Base-by-base conservation (phyloP, 2,113 vertebrate species). In the Bubo blakistoni region DNA sequence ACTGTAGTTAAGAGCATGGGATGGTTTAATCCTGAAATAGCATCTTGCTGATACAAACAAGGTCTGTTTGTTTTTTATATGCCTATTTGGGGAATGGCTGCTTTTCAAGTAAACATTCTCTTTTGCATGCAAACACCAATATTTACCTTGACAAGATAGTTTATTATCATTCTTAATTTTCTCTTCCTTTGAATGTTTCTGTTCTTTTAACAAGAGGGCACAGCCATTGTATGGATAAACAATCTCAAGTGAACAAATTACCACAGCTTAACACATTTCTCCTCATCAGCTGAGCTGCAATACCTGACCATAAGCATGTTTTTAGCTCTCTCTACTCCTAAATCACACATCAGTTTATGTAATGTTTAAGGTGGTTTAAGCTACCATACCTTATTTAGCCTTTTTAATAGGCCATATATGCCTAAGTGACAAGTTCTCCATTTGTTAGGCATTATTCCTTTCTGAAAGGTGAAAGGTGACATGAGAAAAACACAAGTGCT, bases 61-160 rank as follows among this genome's bases (percentile, higher is more conserved):
- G 73, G 71, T 91, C 78, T 96, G 96, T 97, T 97, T 96, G 70
- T 83, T 94, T 97, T 91, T 83, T 29, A 6, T 79, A 9, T 63
- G 71, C 46, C 88, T 96, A 26, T 96, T 96, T 95, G 71, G 81
- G 94, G 92, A 93, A 70, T 2, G n/a, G 91, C 92, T 8, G 58
- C 86, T 85, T 90, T 92, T 78, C 40, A 13, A 92, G 84, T 95
- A 93, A 96, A 94, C 59, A 40, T 61, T 76, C 88, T 74, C 81
- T 81, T 47, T 25, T 54, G 76, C 79, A 49, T 49, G 14, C 77
- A 82, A 78, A 55, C 91, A 91, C 85, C 78, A 84, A 16, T 94
- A 95, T 95, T 88, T 96, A 94, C 92, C 90, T 95, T 73, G 82
- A 93, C 86, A 94, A 91, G 91, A 87, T 61, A 95, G 90, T 97